Conservation (phyloP, 2,888 invertebrate genomes). For the Diachrysia chrysitis region DNA sequence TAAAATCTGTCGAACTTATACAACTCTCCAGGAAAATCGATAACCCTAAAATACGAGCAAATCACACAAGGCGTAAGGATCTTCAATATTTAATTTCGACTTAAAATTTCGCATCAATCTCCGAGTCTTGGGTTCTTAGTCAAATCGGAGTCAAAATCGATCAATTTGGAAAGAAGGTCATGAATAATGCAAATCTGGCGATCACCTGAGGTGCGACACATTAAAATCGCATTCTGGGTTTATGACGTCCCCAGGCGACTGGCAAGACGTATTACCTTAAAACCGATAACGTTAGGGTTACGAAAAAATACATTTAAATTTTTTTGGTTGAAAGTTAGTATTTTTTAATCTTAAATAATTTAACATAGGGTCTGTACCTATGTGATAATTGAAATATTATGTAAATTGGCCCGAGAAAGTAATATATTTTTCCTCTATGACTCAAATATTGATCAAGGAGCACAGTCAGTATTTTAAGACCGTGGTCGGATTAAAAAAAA, state of each 20-base stretch:
- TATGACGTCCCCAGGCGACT: slow-evolving; percentile 64
- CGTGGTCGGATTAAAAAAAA: too few species aligned
- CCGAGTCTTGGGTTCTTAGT: slow-evolving; percentile 48
- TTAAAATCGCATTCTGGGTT: slow-evolving; percentile 81
- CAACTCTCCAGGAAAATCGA: not conserved
- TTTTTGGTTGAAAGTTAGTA: slow-evolving; percentile 22
- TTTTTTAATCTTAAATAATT: too few species aligned
- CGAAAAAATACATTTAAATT: slow-evolving; percentile 47
- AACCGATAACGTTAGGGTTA: slow-evolving; percentile 62
- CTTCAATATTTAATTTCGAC: slow-evolving; percentile 58
- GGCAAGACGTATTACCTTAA: slow-evolving; percentile 62
- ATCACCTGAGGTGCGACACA: slow-evolving; percentile 79
- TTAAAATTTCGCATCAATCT: slow-evolving; percentile 49
- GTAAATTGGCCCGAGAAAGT: too few species aligned
- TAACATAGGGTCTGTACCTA: too few species aligned
- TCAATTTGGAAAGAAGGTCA: slow-evolving; percentile 61
- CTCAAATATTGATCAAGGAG: too few species aligned
- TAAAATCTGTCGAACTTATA: not conserved
- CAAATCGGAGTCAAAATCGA: slow-evolving; percentile 59
- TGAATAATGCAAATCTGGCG: slow-evolving; percentile 79
- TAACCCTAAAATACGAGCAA: slow-evolving; percentile 11
- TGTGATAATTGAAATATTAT: too few species aligned
- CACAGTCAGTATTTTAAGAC: too few species aligned
- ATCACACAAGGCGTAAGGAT: slow-evolving; percentile 21
- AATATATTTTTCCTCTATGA: too few species aligned